These are phyloP conservation scores for Prunella fulvescens DNA, from an alignment of 2,113 vertebrate species.

Conservation along the genomic window DNA sequence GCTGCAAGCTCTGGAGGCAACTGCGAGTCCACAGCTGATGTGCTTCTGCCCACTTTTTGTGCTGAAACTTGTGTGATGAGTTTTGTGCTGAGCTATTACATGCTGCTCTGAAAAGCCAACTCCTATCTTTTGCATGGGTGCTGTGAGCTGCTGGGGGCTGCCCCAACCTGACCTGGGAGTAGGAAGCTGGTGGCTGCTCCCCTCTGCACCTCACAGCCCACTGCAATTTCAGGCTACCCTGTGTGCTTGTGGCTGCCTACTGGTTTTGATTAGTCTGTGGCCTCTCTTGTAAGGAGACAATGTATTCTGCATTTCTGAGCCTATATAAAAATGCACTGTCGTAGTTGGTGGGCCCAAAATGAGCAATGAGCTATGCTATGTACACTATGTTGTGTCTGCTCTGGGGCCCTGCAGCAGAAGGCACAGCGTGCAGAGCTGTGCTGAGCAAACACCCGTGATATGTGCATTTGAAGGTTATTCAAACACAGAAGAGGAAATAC, in stretches of 20 bases:
- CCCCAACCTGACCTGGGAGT: not conserved
- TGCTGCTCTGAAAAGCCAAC: accelerated
- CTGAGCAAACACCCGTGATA: not conserved
- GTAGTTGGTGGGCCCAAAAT: not conserved
- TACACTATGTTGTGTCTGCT: not conserved
- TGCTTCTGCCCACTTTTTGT: not conserved
- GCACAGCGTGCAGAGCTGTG: not conserved
- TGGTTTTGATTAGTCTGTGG: conserved; percentile 27
- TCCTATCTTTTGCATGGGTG: not conserved
- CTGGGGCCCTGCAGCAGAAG: not conserved
- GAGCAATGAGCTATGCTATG: not conserved
- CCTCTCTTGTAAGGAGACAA: not conserved
- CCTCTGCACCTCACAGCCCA: not conserved
- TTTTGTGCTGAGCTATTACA: not conserved
- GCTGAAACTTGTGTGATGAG: not conserved
- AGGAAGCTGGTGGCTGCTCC: not conserved
- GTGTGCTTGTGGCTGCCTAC: not conserved
- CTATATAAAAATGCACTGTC: not conserved
- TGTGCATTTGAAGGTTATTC: conserved; percentile 1
- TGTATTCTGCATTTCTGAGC: not conserved
- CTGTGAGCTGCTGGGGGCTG: not conserved
- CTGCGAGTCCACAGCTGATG: not conserved
- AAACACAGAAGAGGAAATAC: conserved; percentile 40
- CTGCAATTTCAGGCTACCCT: accelerated
- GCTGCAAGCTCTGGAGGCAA: not conserved